phyloP scores from a whole-genome alignment of 2,888 invertebrate genomes.

The Agrochola macilenta region DNA sequence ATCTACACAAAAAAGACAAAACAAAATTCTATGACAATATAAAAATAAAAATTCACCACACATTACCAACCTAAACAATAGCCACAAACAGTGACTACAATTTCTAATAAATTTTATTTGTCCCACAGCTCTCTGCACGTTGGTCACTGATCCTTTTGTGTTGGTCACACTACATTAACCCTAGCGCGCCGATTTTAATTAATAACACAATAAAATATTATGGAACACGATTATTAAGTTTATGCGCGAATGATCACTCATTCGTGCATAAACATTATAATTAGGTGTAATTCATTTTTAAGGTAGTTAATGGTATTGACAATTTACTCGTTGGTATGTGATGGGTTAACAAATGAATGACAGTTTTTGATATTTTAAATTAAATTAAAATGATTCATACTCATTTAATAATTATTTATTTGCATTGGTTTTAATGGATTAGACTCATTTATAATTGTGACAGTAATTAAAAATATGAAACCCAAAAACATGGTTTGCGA shows the following conservation, averaged over 20 bases:
- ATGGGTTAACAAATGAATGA: neutral
- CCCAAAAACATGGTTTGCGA: too few species aligned
- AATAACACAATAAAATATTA: constrained; percentile 62
- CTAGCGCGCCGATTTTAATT: constrained; percentile 58
- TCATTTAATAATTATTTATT: neutral
- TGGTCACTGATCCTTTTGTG: constrained; percentile 59
- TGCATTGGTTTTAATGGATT: neutral
- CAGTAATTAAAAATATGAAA: neutral
- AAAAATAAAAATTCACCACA: constrained; percentile 18
- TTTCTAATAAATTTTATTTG: constrained; percentile 66
- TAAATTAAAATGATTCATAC: neutral
- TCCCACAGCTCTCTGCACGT: constrained; percentile 45
- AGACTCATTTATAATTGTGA: neutral
- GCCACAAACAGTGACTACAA: constrained; percentile 37
- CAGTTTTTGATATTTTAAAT: neutral
- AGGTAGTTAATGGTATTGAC: neutral
- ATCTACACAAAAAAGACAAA: neutral
- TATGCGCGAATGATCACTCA: constrained; percentile 11
- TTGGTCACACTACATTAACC: constrained; percentile 62
- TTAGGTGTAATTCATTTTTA: constrained; percentile 28
- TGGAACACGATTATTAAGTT: constrained; percentile 49
- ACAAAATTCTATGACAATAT: neutral
- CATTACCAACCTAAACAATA: constrained; percentile 49
- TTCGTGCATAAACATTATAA: neutral
- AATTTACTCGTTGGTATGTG: neutral